Evolutionary conservation across 2,888 invertebrate species (phyloP), one percentile per base, ranked within the genome.

Genomic region (Patella pellucida): DNA sequence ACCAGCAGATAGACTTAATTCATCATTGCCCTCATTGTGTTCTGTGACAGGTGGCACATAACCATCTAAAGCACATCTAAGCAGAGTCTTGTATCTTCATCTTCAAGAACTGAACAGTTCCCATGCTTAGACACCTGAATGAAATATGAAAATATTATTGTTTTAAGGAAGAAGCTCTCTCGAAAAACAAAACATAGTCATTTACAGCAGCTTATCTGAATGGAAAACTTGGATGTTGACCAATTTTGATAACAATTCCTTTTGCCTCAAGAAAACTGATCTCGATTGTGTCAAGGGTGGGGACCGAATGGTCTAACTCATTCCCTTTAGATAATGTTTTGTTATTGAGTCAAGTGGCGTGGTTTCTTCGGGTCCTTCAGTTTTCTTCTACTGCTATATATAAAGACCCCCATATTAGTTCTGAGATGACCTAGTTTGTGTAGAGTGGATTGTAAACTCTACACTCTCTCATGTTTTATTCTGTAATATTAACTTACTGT

Each of bases 401-500:
- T n/a, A 31, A 31, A 31, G 31, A 2, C 31, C 4, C 31, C 2
- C 31, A 31, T 31, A 4, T 31, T 31, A 31, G 31, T 31, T 31
- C 31, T 31, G 31, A 31, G 4, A 31, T 31, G 31, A 31, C 31
- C 31, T 27, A 27, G 1, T 27, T 27, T 27, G 27, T 27, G 27
- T 27, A 2, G 27, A 27, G 1, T 27, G 27, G 27, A 27, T 15
- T 56, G 56, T n/a, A 56, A 19, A 12, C 56, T n/a, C 56, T 56
- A 4, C 56, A 3, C n/a, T 56, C 27, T 27, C 27, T 31, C 19
- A 1, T 19, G 56, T 56, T 56, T n/a, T 56, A n/a, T 56, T n/a
- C n/a, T 56, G 19, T 16, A 31, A 54, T 54, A 56, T 56, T 56
- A 56, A 56, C 56, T 56, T 56, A 56, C 56, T 56, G 56, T 56